Percentiles rank a stretch among this genome's conserved stretches.
Evolutionary conservation across 64 coral and sea anemone genomes (phyloP).

Genomic region (Dendronephthya gigantea): DNA sequence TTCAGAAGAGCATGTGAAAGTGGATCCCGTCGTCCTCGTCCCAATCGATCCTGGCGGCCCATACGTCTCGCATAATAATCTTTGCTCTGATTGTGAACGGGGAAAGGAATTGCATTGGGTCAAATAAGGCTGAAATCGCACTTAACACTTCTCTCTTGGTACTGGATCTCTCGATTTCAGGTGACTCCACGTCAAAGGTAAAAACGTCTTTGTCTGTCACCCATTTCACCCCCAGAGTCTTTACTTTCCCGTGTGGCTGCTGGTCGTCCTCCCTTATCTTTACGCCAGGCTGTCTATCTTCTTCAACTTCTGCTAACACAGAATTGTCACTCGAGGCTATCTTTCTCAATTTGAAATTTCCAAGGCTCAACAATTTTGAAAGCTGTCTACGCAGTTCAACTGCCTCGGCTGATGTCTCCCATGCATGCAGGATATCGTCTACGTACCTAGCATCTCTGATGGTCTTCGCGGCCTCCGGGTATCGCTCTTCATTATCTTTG

Average conservation of each 20-base stretch:
- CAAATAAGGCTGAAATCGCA: not conserved
- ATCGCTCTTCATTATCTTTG: slow-evolving; percentile 6
- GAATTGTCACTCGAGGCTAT: not conserved
- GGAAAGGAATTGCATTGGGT: not conserved
- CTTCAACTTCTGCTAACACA: not conserved
- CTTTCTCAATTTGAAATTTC: not conserved
- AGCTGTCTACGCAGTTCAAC: no score
- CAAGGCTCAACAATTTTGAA: no score
- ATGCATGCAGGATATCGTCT: slow-evolving; percentile 29
- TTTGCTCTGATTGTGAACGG: slow-evolving; percentile 19
- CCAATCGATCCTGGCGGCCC: slow-evolving; percentile 18
- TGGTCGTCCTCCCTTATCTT: not conserved
- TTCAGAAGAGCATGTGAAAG: not conserved
- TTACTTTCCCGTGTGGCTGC: not conserved
- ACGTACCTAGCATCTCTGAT: slow-evolving; percentile 38
- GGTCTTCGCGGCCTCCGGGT: slow-evolving; percentile 34
- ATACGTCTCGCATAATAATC: slow-evolving; percentile 26
- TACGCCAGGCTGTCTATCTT: not conserved
- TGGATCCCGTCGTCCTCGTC: no score
- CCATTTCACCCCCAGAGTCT: not conserved
- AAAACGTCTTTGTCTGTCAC: not conserved
- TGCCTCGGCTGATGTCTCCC: slow-evolving; percentile 25
- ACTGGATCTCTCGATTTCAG: not conserved
- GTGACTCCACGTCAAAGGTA: not conserved
- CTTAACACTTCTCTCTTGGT: not conserved